These are phyloP conservation scores for Heloderma charlesbogerti DNA, from an alignment of 2,113 vertebrate species.

Conservation along the genomic window DNA sequence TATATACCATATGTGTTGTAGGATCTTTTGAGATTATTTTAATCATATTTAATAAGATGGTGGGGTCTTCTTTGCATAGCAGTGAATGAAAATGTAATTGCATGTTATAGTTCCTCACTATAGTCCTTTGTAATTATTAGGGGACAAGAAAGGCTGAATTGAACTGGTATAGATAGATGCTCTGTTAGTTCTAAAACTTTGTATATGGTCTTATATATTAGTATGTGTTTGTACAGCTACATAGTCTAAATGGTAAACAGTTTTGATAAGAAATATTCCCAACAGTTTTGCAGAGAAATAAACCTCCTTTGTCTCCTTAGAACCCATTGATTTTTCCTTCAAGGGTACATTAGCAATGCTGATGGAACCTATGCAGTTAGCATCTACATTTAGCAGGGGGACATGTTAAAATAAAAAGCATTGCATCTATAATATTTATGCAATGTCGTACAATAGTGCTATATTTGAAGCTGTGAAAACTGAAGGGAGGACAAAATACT, in stretches of 20 bases:
- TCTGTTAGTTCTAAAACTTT: conserved; percentile 46
- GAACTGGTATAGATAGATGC: neutral
- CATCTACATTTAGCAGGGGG: conserved; percentile 65
- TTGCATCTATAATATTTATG: conserved; percentile 30
- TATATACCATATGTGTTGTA: neutral
- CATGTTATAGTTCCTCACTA: conserved; percentile 31
- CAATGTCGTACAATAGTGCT: conserved; percentile 65
- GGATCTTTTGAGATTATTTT: conserved; percentile 42
- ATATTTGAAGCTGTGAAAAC: conserved; percentile 71
- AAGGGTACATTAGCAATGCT: conserved; percentile 64
- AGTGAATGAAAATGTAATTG: conserved; percentile 26
- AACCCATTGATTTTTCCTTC: conserved; percentile 70
- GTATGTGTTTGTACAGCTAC: neutral
- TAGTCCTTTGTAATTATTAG: conserved; percentile 38
- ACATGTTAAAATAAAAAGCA: conserved; percentile 63
- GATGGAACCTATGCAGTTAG: conserved; percentile 64
- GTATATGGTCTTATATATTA: conserved; percentile 37
- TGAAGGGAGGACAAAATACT: conserved; percentile 72
- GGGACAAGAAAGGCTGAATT: conserved; percentile 35
- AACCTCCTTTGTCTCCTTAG: conserved; percentile 71
- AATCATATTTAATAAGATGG: conserved; percentile 26
- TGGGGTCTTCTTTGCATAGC: conserved; percentile 37
- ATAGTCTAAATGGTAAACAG: conserved; percentile 16
- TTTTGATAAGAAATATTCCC: conserved; percentile 49
- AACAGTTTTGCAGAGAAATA: conserved; percentile 60